Conservation (phyloP, 2,888 invertebrate genomes). For the Notodonta dromedarius region DNA sequence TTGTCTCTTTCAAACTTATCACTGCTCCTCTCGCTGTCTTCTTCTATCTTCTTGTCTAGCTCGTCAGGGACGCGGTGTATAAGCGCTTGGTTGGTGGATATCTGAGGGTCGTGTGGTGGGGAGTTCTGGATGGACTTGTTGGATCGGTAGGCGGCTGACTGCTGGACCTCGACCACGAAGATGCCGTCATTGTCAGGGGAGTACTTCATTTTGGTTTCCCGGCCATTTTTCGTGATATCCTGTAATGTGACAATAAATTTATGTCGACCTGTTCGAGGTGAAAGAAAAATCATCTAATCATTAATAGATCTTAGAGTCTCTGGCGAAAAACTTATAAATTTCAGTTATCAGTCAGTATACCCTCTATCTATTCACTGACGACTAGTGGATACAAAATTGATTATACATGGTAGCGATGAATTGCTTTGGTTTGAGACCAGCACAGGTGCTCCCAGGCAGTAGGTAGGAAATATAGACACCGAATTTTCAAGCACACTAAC, state of each 20-base stretch:
- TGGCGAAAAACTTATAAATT: too few relatives aligned
- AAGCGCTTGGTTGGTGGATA: constrained; percentile 77
- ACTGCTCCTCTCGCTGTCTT: constrained; percentile 64
- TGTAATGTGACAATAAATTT: constrained; percentile 55
- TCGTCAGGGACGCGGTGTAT: constrained; percentile 77
- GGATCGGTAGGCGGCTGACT: constrained; percentile 70
- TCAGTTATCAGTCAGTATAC: too few relatives aligned
- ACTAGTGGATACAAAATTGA: too few relatives aligned
- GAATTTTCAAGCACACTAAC: too few relatives aligned
- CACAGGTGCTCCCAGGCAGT: too few relatives aligned
- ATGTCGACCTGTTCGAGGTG: background rate
- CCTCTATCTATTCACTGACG: too few relatives aligned
- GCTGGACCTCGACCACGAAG: constrained; percentile 88
- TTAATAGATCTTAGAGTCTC: too few relatives aligned
- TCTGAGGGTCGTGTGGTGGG: constrained; percentile 70
- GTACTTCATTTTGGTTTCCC: constrained; percentile 90
- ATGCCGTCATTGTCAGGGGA: constrained; percentile 89
- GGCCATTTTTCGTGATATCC: constrained; percentile 88
- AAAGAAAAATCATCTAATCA: too few relatives aligned
- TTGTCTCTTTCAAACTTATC: constrained; percentile 65
- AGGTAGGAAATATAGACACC: too few relatives aligned
- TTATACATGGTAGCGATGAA: too few relatives aligned
- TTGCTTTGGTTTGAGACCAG: too few relatives aligned
- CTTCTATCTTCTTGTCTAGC: constrained; percentile 62
- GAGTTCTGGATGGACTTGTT: constrained; percentile 61